Base-by-base conservation (phyloP, 1,140 invertebrate genomes). In the Calliopsis andreniformis region DNA sequence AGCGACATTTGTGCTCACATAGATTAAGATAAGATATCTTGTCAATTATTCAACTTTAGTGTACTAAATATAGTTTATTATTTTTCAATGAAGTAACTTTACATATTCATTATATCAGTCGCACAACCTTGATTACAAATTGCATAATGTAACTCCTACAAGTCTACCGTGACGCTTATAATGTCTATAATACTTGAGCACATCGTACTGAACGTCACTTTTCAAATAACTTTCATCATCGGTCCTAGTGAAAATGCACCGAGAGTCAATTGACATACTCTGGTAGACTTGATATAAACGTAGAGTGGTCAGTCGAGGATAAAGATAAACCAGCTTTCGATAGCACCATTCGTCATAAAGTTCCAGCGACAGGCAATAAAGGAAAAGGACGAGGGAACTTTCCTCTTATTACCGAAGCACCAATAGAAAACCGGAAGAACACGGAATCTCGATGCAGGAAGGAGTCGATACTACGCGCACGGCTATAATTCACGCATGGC, bases 381-480 rank as follows among this genome's bases (percentile, higher is more conserved):
- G 51, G 53, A 59, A 45, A 49, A 68, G 53, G 70, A 51, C 43
- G 61, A 56, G 51, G 35, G 49, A 79, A 78, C 68, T 84, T 79
- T 83, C 84, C 86, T 86, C 63, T 82, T 88, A 83, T 85, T 84
- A 81, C 47, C 53, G 75, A 68, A 67, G 56, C 76, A 61, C 51
- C 70, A 68, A 72, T 88, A 88, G 87, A 88, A 89, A 89, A 87
- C 79, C 86, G 87, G 88, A 88, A 89, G 79, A 62, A 56, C 49
- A 20, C 67, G 30, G 53, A 62, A 77, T 82, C 75, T 53, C 73
- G 42, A 76, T 75, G 61, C 78, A 86, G 82, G 77, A 87, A 89
- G 79, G 68, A 75, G 72, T 53, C 66, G 69, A 82, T 80, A 80
- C 78, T 59, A 56, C 58, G 30, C 51, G 55, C 45, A 28, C 70